Conservation (phyloP, 2,113 vertebrate species). For the Elachura formosa region DNA sequence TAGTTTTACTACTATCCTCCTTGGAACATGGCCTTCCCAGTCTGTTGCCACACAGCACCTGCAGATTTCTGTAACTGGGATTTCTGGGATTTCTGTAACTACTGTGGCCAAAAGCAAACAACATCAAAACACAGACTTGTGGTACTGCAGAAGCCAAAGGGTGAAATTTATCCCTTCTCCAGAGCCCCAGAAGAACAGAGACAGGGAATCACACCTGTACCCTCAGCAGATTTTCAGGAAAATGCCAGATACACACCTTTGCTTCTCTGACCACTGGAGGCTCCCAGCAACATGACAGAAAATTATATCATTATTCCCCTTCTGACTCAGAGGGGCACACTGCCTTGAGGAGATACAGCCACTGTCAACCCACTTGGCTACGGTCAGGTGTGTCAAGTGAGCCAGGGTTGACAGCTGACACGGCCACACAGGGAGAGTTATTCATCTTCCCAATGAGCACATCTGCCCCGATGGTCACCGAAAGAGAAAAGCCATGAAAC, state of each 20-base stretch:
- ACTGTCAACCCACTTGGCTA: neutral
- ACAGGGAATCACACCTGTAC: neutral
- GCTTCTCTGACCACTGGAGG: neutral
- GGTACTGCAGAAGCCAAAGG: neutral
- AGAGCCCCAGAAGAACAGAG: neutral
- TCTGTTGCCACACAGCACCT: neutral
- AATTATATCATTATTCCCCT: neutral
- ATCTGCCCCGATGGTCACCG: neutral
- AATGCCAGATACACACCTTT: neutral
- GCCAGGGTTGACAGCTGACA: neutral
- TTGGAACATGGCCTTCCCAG: neutral
- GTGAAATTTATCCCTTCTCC: neutral
- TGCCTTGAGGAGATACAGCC: neutral
- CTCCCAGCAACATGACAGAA: neutral
- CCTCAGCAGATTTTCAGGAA: neutral
- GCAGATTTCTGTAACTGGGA: too few relatives aligned
- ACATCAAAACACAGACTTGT: accelerated
- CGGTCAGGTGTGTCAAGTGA: accelerated
- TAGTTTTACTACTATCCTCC: neutral
- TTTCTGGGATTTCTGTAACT: neutral
- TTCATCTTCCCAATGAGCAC: accelerated
- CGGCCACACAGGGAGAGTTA: neutral
- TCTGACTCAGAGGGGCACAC: accelerated
- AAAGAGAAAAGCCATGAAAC: neutral
- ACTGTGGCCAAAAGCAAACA: neutral